Base-by-base conservation (phyloP, 1,140 invertebrate genomes). In the Zaprionus ornatus region DNA sequence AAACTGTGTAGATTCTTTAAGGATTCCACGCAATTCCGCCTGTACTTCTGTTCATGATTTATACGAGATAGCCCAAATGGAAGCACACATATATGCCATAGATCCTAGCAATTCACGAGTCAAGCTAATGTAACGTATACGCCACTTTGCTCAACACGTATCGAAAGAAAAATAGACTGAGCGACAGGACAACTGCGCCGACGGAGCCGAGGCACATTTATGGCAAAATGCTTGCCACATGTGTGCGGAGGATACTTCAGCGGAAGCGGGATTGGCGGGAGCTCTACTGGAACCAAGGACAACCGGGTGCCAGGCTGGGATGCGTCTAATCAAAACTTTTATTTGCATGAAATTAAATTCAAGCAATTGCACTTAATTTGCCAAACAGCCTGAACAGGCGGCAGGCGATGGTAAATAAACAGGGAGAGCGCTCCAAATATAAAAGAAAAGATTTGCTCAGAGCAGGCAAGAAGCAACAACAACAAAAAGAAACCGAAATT, bases 341-440 rank as follows among this genome's bases (percentile, higher is more conserved):
- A 90, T 90, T 90, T 90, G 85, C 86, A 90, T 90, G 85, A 90
- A 90, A 90, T 90, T 90, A 90, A 90, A 90, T 90, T 90, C 85
- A 90, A 90, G 85, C 85, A 90, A 90, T 90, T 90, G 85, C 85
- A 90, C 86, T 90, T 90, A 90, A 90, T 90, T 90, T 90, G 73
- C 81, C 85, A 82, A 90, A 90, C 84, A 90, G 85, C 59, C 71
- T 42, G 42, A 75, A 56, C 67, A 60, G 67, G 55, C 73, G 67
- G 60, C 60, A 45, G 42, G 80, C 72, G 71, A 85, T 79, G 86
- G 67, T 77, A 82, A 90, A 90, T 90, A 90, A 90, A 90, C 81
- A 88, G 86, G 75, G 66, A 73, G 69, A 80, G 56, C 54, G 23
- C 60, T 57, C 63, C 10, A 73, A 77, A 79, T 67, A 75, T 76